Percentiles rank a stretch among this genome's conserved stretches.
Conservation (phyloP, 1,140 invertebrate species). For the Drosophila kanapiae region DNA sequence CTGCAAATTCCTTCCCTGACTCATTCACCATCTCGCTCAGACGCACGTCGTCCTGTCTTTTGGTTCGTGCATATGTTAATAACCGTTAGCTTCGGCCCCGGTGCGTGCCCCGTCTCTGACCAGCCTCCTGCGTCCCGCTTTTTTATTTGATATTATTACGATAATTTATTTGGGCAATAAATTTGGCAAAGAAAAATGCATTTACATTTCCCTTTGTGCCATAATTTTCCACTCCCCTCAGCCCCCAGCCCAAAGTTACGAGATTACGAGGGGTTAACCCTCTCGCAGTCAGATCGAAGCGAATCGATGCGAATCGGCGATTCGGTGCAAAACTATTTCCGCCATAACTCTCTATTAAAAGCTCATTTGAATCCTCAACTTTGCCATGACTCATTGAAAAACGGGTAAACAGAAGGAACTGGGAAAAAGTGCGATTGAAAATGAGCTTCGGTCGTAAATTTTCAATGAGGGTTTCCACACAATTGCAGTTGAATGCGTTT, state of each 20-base stretch:
- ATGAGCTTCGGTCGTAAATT: slow-evolving; percentile 53
- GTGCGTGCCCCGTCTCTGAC: slow-evolving; percentile 42
- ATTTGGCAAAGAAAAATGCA: slow-evolving; percentile 78
- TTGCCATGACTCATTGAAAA: slow-evolving; percentile 48
- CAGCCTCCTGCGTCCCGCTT: slow-evolving; percentile 15
- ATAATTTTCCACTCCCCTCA: slow-evolving; percentile 74
- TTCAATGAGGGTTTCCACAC: slow-evolving; percentile 58
- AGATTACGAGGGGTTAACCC: slow-evolving; percentile 38
- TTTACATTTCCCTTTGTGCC: slow-evolving; percentile 72
- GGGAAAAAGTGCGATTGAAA: slow-evolving; percentile 34
- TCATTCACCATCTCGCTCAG: slow-evolving; percentile 31
- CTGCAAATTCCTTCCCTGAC: slow-evolving; percentile 51
- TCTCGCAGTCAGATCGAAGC: slow-evolving; percentile 19
- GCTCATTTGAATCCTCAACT: slow-evolving; percentile 43
- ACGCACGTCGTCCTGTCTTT: slow-evolving; percentile 44
- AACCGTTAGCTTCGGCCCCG: slow-evolving; percentile 75
- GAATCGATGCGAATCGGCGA: slow-evolving; percentile 13
- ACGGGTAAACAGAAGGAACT: slow-evolving; percentile 19
- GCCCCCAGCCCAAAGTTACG: slow-evolving; percentile 7
- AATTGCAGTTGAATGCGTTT: slow-evolving; percentile 53
- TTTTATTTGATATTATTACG: slow-evolving; percentile 83
- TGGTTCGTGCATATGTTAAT: slow-evolving; percentile 77
- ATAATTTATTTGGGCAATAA: slow-evolving; percentile 83
- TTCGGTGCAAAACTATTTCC: slow-evolving; percentile 17
- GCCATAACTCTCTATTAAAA: slow-evolving; percentile 52